Base-by-base conservation (phyloP, 1,140 invertebrate genomes). In the Littorina saxatilis region DNA sequence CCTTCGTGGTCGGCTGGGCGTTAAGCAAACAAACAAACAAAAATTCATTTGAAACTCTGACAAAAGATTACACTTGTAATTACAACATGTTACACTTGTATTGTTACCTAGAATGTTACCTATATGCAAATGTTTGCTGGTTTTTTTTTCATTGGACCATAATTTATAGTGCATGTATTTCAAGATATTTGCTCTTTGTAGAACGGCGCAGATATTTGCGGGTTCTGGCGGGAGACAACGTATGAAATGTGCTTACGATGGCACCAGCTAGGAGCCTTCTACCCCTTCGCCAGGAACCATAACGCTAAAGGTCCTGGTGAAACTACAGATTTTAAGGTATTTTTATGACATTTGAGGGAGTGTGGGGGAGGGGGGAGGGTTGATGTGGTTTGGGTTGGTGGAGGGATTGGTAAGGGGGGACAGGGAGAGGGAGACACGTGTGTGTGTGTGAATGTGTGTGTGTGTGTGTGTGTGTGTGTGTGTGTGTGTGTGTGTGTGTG, bases 141-240 rank as follows among this genome's bases (percentile, higher is more conserved):
- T n/a, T n/a, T n/a, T n/a, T n/a, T n/a, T n/a, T n/a, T n/a, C n/a
- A n/a, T n/a, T n/a, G n/a, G n/a, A n/a, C n/a, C n/a, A n/a, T n/a
- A n/a, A n/a, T n/a, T n/a, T 47, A 47, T 47, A 9, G 43, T 47
- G 43, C 43, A 13, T 61, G 27, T 29, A 29, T 61, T 61, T 61
- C 23, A 40, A 40, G 40, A 68, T 35, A 20, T 72, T 43, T 27
- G 3, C 1, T 1, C 0, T 32, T 70, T 52, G 7, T 40, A 79
- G 89, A 85, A 85, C 52, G 89, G 89, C 11, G 85, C 88, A 23
- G 89, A 90, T 55, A 89, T 90, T 17, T 90, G 89, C 80, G 89
- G 89, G 27, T 90, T 90, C 55, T 87, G 83, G 82, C 79, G 70
- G n/a, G 79, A 85, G 43, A 66, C 88, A 20, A 72, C 84, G 1